Evolutionary conservation across 2,113 vertebrate genomes (phyloP), one percentile per base, ranked within the genome.

Genomic region (Actenoides lindsayi): DNA sequence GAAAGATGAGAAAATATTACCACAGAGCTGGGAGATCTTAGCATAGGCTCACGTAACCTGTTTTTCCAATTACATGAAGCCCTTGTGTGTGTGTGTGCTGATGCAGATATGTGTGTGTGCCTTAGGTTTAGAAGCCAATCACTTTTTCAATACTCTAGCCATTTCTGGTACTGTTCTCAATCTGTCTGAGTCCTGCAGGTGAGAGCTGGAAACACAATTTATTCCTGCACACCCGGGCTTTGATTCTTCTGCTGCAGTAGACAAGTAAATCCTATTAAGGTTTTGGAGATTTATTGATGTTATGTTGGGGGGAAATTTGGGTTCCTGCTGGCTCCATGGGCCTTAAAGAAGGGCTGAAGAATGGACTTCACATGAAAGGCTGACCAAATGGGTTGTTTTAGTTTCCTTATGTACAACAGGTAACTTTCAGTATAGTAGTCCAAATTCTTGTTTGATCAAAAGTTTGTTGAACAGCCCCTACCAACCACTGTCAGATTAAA

Each of bases 51-150:
- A 15, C 11, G 4, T 53, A 96, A 96, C 83, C 83, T 96, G 92
- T 35, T 93, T 96, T 98, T 97, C 89, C 64, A 95, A 90, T 97
- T 92, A 59, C 39, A 24, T 9, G n/a, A 50, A 89, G 25, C 25
- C 16, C 53, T 64, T n/a, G 39, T 65, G 25, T 41, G 42, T 41
- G 42, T 27, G 39, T 13, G 7, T 74, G 60, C 42, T 80, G 64
- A n/a, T 62, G 41, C 11, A 86, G 67, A 54, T 63, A 53, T 5
- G 2, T 3, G 1, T 19, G 12, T 24, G 30, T 35, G 46, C 30
- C 53, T 59, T 19, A 18, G 13, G 23, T 46, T 87, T 74, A 73
- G 75, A 48, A 74, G 46, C 50, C 74, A 51, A 67, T 60, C 4
- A 13, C 41, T 77, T 88, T 75, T 83, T 84, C 87, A 84, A 1